These are phyloP conservation scores for Semaprochilodus insignis DNA, from an alignment of 2,797 vertebrate species.

Conservation along the genomic window DNA sequence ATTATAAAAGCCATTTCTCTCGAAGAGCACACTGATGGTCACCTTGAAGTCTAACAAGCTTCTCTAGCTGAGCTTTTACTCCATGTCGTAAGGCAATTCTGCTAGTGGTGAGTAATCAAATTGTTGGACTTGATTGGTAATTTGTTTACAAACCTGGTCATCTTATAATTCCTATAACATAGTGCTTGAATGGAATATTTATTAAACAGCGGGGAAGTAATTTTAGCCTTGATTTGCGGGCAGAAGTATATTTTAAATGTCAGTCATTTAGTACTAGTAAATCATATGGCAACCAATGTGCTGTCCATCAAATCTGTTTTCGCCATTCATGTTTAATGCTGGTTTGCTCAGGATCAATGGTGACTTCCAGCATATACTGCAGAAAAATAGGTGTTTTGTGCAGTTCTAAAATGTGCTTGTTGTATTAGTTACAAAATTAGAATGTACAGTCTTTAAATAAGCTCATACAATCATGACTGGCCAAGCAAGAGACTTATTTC, in stretches of 20 bases:
- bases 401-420: no score
- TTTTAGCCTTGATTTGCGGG: background rate
- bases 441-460: no score
- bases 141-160: background rate
- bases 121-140: background rate
- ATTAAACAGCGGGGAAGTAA: background rate
- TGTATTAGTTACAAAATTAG: no score
- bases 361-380: background rate
- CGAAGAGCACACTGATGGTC: background rate
- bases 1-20: background rate
- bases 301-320: background rate
- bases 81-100: background rate
- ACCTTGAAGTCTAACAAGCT: background rate
- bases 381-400: background rate
- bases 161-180: background rate
- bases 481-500: no score
- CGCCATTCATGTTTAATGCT: background rate
- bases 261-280: background rate
- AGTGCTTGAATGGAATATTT: background rate
- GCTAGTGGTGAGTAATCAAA: background rate
- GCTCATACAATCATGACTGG: no score
- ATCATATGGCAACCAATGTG: background rate
- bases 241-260: background rate
- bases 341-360: background rate
- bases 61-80: background rate